Conservation (phyloP, 2,888 invertebrate genomes). For the Mechanitis mazaeus region DNA sequence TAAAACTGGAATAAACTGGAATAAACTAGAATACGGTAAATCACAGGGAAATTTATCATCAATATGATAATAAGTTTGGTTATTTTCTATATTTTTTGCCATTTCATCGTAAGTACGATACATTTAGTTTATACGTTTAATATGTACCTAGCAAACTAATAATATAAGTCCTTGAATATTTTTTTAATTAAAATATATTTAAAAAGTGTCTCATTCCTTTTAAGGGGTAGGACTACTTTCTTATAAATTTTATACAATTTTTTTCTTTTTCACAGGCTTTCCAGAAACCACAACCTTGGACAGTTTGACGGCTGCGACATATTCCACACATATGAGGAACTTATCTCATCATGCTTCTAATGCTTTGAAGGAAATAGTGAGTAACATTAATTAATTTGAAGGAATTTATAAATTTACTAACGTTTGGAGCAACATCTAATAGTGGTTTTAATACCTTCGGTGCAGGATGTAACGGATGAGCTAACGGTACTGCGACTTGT, state of each 20-base stretch:
- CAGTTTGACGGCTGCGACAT: slow-evolving; percentile 69
- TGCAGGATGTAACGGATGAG: slow-evolving; percentile 62
- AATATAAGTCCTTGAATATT: too few species aligned
- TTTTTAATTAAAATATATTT: too few species aligned
- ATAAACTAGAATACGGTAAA: slow-evolving; percentile 10
- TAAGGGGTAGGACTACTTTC: too few species aligned
- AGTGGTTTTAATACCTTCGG: slow-evolving; percentile 10
- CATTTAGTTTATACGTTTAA: not conserved
- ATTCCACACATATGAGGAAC: slow-evolving; percentile 64
- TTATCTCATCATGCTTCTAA: slow-evolving; percentile 54
- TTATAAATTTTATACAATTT: not conserved
- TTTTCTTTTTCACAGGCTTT: slow-evolving; percentile 45
- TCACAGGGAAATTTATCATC: slow-evolving; percentile 5
- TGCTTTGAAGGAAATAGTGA: slow-evolving; percentile 66
- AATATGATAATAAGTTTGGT: not conserved
- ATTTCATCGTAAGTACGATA: not conserved
- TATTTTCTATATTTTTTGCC: not conserved
- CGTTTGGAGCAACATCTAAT: not conserved
- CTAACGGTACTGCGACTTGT: slow-evolving; percentile 60
- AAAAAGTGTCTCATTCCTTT: too few species aligned
- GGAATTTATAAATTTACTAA: not conserved
- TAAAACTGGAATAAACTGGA: slow-evolving; percentile 11
- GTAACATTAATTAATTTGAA: slow-evolving; percentile 26
- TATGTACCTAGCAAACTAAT: too few species aligned
- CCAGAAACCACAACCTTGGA: slow-evolving; percentile 70